These are phyloP conservation scores for Loris lydekkerianus DNA, from an alignment of 2,797 vertebrate species.

Conservation along the genomic window DNA sequence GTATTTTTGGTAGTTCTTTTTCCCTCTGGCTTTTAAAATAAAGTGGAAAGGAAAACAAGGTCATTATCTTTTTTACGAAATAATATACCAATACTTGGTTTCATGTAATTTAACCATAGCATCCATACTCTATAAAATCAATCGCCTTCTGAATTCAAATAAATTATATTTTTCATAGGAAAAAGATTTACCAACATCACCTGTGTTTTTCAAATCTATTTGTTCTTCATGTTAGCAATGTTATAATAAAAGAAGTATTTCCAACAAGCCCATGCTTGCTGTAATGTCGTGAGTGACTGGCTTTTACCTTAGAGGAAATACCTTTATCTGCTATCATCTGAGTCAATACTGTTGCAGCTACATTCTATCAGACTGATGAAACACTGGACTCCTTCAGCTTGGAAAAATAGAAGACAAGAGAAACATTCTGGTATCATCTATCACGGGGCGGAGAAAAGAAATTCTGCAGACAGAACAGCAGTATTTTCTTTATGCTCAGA, in stretches of 20 bases:
- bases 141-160: conserved; percentile 65
- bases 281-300: conserved; percentile 61
- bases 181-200: conserved; percentile 33
- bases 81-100: conserved; percentile 37
- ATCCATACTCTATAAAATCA: conserved; percentile 57
- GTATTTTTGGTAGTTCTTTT: neutral
- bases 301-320: conserved; percentile 53
- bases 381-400: conserved; percentile 45
- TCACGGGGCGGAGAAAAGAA: conserved; percentile 51
- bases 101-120: conserved; percentile 60
- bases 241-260: conserved; percentile 52
- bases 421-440: conserved; percentile 61
- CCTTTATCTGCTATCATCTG: conserved; percentile 69
- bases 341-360: conserved; percentile 72
- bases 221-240: conserved; percentile 35
- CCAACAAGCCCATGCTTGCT: neutral
- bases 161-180: conserved; percentile 56
- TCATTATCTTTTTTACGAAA: conserved; percentile 49
- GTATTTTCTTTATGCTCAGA: conserved; percentile 13
- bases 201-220: conserved; percentile 25
- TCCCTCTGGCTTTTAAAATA: conserved; percentile 44
- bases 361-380: conserved; percentile 60
- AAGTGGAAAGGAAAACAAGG: conserved; percentile 43
- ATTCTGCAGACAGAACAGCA: conserved; percentile 59
- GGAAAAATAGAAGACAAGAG: conserved; percentile 35